Conservation (phyloP, 2,797 vertebrate genomes). For the Ctenosaura bakeri region DNA sequence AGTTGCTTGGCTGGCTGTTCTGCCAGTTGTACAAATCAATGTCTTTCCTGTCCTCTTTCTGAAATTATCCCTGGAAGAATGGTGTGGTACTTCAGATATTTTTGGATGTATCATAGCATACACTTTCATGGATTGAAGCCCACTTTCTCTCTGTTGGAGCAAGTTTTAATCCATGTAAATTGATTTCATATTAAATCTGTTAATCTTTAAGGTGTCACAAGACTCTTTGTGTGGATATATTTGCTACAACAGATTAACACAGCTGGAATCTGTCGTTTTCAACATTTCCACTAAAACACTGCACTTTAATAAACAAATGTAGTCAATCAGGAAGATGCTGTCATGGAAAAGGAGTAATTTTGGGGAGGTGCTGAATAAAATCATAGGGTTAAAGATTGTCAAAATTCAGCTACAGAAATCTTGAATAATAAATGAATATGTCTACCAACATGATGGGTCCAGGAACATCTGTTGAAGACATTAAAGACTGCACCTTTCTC, state of each 20-base stretch:
- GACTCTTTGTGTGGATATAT: neutral
- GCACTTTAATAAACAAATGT: constrained; percentile 8
- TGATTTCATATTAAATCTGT: constrained; percentile 10
- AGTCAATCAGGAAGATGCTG: constrained; percentile 12
- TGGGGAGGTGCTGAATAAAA: constrained; percentile 15
- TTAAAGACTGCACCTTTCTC: constrained; percentile 4
- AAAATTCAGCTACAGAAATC: constrained; percentile 5
- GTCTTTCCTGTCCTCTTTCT: neutral
- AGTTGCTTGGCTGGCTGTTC: no score
- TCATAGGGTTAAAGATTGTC: neutral
- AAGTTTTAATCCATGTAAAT: neutral
- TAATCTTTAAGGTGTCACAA: constrained; percentile 15
- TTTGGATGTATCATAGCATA: neutral
- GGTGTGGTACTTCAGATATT: neutral
- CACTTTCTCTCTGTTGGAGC: neutral
- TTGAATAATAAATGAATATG: constrained; percentile 11
- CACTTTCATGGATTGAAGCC: neutral
- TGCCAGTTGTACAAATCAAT: no score
- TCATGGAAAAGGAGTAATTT: neutral
- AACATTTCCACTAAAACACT: constrained; percentile 2
- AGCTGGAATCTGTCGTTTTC: constrained; percentile 25
- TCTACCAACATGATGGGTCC: neutral
- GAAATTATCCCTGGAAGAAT: neutral
- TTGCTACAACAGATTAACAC: constrained; percentile 4
- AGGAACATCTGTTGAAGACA: constrained; percentile 3